A percentile compares a stretch with the other conserved stretches of the same genome.
phyloP scores from a whole-genome alignment of 2,888 invertebrate genomes.

The Stramonita haemastoma region DNA sequence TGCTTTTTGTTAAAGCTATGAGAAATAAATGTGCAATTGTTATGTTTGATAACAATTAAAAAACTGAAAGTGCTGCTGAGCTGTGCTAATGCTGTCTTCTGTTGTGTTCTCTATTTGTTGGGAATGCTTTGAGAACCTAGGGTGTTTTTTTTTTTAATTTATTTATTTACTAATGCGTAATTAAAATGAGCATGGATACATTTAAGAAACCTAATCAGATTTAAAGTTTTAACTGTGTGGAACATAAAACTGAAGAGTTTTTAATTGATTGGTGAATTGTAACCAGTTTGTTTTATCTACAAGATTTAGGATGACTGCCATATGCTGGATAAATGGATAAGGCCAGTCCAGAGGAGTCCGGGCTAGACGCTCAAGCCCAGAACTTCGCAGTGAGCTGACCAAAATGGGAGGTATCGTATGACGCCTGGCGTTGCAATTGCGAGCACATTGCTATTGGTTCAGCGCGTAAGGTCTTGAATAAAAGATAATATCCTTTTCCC shows the following conservation, averaged over 20 bases:
- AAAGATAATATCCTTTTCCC: background rate
- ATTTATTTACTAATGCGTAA: background rate
- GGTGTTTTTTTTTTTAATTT: background rate
- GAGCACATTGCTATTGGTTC: background rate
- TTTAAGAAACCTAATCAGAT: background rate
- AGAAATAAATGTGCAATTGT: background rate
- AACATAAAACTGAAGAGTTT: no score
- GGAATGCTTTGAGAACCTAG: conserved; percentile 33
- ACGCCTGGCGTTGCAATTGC: conserved; percentile 37
- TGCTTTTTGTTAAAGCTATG: background rate
- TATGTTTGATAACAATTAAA: background rate
- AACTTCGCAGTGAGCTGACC: conserved; percentile 33
- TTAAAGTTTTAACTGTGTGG: no score
- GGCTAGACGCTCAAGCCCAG: conserved; percentile 11
- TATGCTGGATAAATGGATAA: conserved; percentile 37
- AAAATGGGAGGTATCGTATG: conserved; percentile 40
- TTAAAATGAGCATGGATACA: background rate
- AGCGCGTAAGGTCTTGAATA: background rate
- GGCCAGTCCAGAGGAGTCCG: conserved; percentile 37
- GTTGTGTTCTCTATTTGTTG: conserved; percentile 5
- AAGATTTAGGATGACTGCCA: conserved; percentile 37
- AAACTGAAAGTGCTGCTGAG: conserved; percentile 18
- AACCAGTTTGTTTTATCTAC: conserved; percentile 40
- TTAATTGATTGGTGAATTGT: background rate
- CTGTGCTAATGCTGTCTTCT: conserved; percentile 37